Base-by-base conservation (phyloP, 2,888 invertebrate genomes). In the Xanthia icteritia region DNA sequence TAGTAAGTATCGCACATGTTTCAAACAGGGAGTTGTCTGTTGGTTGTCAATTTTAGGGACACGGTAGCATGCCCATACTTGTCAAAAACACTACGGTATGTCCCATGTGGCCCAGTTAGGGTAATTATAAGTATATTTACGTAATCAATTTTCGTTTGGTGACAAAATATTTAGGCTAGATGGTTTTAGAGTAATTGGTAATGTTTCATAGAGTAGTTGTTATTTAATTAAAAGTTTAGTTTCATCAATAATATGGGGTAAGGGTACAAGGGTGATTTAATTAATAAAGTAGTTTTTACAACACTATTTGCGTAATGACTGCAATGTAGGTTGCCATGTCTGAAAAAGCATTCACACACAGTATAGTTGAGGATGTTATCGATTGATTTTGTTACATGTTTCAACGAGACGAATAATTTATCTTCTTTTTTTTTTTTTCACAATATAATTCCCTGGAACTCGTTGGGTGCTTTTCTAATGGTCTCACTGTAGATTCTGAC, bases 51-150 rank as follows among this genome's bases (percentile, higher is more conserved):
- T 82, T 83, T 85, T 83, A 71, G 82, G 75, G 64, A 80, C 79
- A 77, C 72, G 71, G 65, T 74, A 23, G 58, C 75, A 70, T 76
- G 73, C 60, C n/a, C 74, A 73, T 68, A 66, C 88, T 87, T 88
- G 87, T 89, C 87, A 87, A 75, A 89, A 83, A 79, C 89, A 87
- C 64, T 71, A 45, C 75, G 74, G 56, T 58, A 48, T 56, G 74
- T 80, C 85, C 86, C 86, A 77, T 81, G 83, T 79, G 87, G 77
- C 75, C 58, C 45, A 68, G 76, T 72, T 79, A 17, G 11, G 3
- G 54, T 79, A 85, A 89, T 88, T 89, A 88, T 81, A 77, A 81
- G 79, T 81, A 77, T 84, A 81, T 88, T 81, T 88, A 85, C 79
- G 89, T 87, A 87, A 89, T 89, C 85, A 89, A 87, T 82, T 89